Base-by-base conservation (phyloP, 2,113 vertebrate species). In the Microcebus tavaratra region DNA sequence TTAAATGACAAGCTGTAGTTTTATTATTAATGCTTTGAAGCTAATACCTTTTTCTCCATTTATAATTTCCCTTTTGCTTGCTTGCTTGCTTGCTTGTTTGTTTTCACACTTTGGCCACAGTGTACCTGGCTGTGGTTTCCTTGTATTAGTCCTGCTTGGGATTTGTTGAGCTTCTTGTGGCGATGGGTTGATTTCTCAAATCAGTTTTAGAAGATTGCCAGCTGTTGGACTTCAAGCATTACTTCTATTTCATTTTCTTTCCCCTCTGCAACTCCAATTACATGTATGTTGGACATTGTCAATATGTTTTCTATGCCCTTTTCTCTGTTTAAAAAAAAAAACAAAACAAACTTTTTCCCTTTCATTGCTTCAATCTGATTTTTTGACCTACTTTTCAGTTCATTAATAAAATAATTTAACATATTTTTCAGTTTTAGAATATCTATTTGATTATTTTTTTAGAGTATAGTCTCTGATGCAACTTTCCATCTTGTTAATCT, bases 161-260 rank as follows among this genome's bases (percentile, higher is more conserved):
- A 61, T 85, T 87, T 93, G 67, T 18, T 36, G 20, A 90, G 21
- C 34, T 90, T 57, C 36, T 68, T 61, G 23, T 82, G 75, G 23
- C 34, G 87, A 11, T 92, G 53, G 36, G 23, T 76, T 87, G 31
- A n/a, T 29, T 59, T 83, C 25, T 12, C 65, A 55, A 57, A 17
- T 76, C n/a, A 55, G 21, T 72, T 83, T 67, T 90, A 86, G 36
- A 81, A 36, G 86, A 90, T 75, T 68, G 15, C 82, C 34, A 82
- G 6, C n/a, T 4, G 59, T 96, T 94, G 87, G 27, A 92, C 34
- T 86, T 93, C 5, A 95, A 31, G 14, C 68, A n/a, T 68, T 86
- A 90, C 31, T 93, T 34, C 1, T 76, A 53, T 90, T 5, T 82
- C 18, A 76, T 90, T 93, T 29, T 93, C 2, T 90, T 53, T 86